A percentile compares a stretch with the other conserved stretches of the same genome.
Evolutionary conservation across 53 echinoderm and acorn worm species (phyloP).

Genomic region (Apostichopus leukothele): DNA sequence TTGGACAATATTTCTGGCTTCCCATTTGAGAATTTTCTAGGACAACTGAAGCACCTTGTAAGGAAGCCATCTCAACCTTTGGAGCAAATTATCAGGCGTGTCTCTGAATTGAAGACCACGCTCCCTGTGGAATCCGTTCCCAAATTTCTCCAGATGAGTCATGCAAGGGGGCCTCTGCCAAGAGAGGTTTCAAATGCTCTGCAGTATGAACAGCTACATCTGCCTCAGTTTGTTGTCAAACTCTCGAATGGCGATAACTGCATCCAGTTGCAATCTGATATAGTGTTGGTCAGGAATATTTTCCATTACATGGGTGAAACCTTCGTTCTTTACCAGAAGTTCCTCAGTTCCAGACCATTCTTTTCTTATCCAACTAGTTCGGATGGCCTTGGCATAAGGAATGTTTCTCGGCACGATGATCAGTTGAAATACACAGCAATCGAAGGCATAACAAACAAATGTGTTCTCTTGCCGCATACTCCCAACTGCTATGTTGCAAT

Average conservation of each 20-base stretch:
- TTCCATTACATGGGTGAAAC: background rate
- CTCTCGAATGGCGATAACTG: background rate
- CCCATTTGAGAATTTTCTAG: constrained; percentile 35
- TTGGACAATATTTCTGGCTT: constrained; percentile 49
- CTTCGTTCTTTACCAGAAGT: background rate
- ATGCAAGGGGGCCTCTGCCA: too few species aligned
- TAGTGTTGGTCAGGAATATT: background rate
- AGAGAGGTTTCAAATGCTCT: too few species aligned
- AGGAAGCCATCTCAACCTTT: constrained; percentile 36
- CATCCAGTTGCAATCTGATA: background rate
- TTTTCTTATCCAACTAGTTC: background rate
- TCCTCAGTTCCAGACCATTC: background rate
- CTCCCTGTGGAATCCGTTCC: background rate
- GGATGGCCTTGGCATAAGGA: background rate
- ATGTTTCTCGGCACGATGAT: background rate
- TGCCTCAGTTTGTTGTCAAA: too few species aligned
- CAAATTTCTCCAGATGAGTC: too few species aligned
- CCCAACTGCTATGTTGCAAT: too few species aligned
- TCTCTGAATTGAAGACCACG: background rate
- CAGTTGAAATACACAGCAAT: background rate
- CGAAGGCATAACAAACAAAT: background rate
- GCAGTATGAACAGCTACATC: background rate
- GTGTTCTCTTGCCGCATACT: background rate
- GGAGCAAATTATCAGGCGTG: constrained; percentile 16
- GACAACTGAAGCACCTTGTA: background rate